Conservation (phyloP, 2,888 invertebrate species). For the Orthosia gothica region DNA sequence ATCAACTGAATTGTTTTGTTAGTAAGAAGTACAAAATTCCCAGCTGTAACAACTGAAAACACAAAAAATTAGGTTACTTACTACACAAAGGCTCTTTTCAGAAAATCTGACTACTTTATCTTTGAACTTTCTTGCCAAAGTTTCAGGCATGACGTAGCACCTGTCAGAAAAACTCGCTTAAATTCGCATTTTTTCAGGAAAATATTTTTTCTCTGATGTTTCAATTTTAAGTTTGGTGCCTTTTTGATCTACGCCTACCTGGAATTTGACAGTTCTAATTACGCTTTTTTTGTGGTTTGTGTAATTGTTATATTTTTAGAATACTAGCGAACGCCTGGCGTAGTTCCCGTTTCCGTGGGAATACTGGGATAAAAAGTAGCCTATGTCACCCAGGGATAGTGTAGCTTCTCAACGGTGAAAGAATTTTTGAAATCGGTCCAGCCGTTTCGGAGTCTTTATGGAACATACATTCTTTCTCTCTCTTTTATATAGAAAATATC, state of each 20-base stretch:
- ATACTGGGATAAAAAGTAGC: too few relatives aligned
- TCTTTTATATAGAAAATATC: too few relatives aligned
- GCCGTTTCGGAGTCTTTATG: too few relatives aligned
- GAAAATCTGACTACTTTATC: not conserved
- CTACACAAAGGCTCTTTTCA: not conserved
- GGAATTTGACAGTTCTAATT: not conserved
- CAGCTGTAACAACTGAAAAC: too few relatives aligned
- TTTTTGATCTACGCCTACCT: not conserved
- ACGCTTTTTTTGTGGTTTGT: not conserved
- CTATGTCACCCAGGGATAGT: too few relatives aligned
- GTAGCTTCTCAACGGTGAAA: too few relatives aligned
- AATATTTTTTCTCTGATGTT: not conserved
- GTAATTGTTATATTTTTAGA: not conserved
- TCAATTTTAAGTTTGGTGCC: not conserved
- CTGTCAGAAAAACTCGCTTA: slow-evolving; percentile 15
- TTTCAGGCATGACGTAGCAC: not conserved
- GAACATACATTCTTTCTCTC: too few relatives aligned
- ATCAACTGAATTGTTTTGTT: not conserved
- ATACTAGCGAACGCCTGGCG: too few relatives aligned
- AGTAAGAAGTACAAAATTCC: not conserved
- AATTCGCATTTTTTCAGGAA: not conserved
- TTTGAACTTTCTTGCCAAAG: slow-evolving; percentile 1
- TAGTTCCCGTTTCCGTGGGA: too few relatives aligned
- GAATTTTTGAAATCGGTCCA: too few relatives aligned
- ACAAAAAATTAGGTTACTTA: not conserved